Base-by-base conservation (phyloP, 2,797 vertebrate genomes). In the Sitta carolinensis region DNA sequence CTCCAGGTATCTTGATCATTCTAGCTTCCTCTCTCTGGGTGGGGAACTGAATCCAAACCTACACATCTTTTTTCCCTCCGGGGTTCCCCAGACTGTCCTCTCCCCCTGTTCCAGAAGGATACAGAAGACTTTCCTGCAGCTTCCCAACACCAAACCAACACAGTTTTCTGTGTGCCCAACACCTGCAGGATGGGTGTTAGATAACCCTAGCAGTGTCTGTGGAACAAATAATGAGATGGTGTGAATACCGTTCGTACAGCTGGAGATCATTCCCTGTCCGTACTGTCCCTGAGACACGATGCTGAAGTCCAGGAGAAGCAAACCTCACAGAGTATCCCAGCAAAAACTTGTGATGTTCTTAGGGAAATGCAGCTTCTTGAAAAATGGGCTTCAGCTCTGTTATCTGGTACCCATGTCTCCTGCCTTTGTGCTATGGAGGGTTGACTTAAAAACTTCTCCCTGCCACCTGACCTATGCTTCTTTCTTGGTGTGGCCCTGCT, bases 181-280 rank as follows among this genome's bases (percentile, higher is more conserved):
- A 4, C 8, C 11, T 57, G 19, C 1, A 2, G 17, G 8, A 16
- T 1, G 5, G 7, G 15, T 72, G 14, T 70, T 25, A 57, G 38
- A 58, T 5, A 64, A 61, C 5, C 16, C 32, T 16, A n/a, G 27
- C 7, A 16, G 11, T 21, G 52, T 40, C 48, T 32, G 5, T 59
- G 27, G 15, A 74, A n/a, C 0, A 4, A 34, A 30, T 20, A 84
- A 43, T 4, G 18, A 40, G n/a, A 19, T 29, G n/a, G 10, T 25
- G 8, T 84, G 50, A 82, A 57, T 36, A 16, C 5, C n/a, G 34
- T 36, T 17, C 29, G 26, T 66, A 58, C 2, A 55, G 19, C 10
- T 68, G 40, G 12, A 78, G 13, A 10, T 23, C 10, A 75, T 34
- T 16, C 16, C 22, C 20, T 45, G 32, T 9, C 11, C 36, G 84